Percentiles rank a stretch among this genome's conserved stretches.
These are phyloP conservation scores for Orthonyx spaldingii DNA, from an alignment of 2,113 vertebrate species.

Conservation along the genomic window DNA sequence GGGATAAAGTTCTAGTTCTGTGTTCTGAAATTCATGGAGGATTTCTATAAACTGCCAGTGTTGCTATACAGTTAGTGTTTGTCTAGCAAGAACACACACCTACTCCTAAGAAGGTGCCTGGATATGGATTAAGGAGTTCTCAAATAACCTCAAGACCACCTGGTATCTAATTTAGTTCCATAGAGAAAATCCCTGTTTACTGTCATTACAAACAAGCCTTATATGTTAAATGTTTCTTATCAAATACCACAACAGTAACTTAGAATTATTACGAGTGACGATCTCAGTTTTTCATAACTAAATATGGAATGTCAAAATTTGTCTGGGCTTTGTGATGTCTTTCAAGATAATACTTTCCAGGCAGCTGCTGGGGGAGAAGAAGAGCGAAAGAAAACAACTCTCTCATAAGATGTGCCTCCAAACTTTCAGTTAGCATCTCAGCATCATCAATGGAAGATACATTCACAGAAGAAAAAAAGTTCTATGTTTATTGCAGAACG, in stretches of 20 bases:
- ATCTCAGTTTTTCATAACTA: not conserved
- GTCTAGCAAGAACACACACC: not conserved
- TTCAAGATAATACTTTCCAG: not conserved
- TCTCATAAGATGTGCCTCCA: not conserved
- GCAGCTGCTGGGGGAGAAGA: not conserved
- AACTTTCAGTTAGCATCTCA: not conserved
- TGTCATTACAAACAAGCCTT: not conserved
- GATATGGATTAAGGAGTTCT: not conserved
- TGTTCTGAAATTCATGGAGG: not conserved
- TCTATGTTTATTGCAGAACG: accelerated
- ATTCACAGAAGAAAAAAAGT: not conserved
- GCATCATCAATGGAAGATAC: not conserved
- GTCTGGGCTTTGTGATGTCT: not conserved
- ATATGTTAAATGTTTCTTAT: not conserved
- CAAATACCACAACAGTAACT: not conserved
- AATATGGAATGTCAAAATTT: not conserved
- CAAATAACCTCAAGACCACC: not conserved
- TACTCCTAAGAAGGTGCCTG: not conserved
- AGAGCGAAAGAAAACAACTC: not conserved
- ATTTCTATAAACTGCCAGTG: not conserved
- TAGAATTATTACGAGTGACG: not conserved
- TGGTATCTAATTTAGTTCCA: not conserved
- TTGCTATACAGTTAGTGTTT: not conserved
- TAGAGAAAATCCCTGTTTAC: not conserved
- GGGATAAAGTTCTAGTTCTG: not conserved